Evolutionary conservation across 2,888 invertebrate genomes (phyloP).

Genomic region (Nipponacmea schrenckii): DNA sequence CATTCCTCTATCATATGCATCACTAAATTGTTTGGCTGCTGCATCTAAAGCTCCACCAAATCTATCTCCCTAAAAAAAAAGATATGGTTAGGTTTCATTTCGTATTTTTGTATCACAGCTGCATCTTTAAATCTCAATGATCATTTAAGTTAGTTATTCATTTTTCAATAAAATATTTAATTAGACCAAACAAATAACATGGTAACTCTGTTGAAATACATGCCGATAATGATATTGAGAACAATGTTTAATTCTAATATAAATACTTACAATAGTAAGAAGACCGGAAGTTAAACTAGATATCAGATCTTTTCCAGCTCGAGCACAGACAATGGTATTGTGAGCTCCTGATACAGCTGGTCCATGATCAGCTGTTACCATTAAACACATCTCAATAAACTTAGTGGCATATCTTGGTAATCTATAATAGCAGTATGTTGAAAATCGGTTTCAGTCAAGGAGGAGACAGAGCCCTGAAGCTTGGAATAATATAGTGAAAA

Average conservation of each 20-base stretch:
- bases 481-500: too few species aligned
- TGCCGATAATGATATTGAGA: too few species aligned
- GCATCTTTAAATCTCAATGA: not conserved
- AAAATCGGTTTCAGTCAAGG: too few species aligned
- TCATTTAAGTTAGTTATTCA: too few species aligned
- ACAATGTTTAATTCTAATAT: too few species aligned
- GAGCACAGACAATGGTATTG: conserved; percentile 97
- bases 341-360: conserved; percentile 99
- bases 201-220: not conserved
- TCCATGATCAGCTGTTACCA: conserved; percentile 96
- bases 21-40: conserved; percentile 96
- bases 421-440: too few species aligned
- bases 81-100: not conserved
- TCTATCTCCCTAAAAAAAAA: conserved; percentile 83
- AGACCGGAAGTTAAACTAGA: conserved; percentile 95
- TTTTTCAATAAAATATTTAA: too few species aligned
- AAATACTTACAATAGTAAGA: conserved; percentile 88
- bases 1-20: conserved; percentile 91
- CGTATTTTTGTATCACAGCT: not conserved
- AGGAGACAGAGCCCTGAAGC: not conserved
- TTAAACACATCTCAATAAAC: conserved; percentile 98
- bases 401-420: conserved; percentile 93
- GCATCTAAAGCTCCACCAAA: conserved; percentile 98
- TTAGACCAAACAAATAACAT: too few species aligned
- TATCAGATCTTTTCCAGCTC: conserved; percentile 96